Conservation (phyloP, 2,113 vertebrate genomes). For the Verasper variegatus region DNA sequence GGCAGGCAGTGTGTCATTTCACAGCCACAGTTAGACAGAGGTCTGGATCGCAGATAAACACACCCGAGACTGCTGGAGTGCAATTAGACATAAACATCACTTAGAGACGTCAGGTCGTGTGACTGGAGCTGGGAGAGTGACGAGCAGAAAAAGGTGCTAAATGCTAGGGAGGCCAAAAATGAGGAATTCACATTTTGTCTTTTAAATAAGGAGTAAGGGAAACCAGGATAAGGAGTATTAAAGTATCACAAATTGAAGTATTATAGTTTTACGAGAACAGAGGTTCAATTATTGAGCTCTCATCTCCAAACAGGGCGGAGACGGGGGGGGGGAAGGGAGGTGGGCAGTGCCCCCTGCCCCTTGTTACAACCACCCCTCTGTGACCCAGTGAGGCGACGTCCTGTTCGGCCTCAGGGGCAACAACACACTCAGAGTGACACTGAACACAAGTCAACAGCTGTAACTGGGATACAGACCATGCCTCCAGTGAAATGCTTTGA, state of each 20-base stretch:
- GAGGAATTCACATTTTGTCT: neutral
- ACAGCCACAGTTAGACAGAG: too few species aligned
- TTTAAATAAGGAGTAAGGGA: neutral
- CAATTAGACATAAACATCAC: conserved; percentile 3
- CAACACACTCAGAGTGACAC: conserved; percentile 33
- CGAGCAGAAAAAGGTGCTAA: too few species aligned
- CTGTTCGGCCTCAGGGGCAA: conserved; percentile 32
- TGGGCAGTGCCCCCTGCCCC: conserved; percentile 17
- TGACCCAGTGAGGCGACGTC: conserved; percentile 30
- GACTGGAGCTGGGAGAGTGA: neutral
- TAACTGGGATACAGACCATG: conserved; percentile 10
- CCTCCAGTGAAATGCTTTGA: conserved; percentile 1
- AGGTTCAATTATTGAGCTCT: conserved; percentile 16
- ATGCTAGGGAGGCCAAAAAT: too few species aligned
- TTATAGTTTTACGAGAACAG: conserved; percentile 13
- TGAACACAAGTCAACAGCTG: conserved; percentile 14
- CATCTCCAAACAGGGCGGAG: neutral
- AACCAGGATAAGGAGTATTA: neutral
- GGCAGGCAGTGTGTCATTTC: neutral
- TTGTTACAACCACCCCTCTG: conserved; percentile 25
- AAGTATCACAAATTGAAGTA: neutral
- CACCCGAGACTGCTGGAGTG: too few species aligned
- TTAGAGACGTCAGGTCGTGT: neutral
- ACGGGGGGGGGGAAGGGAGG: conserved; percentile 11
- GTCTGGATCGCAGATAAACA: too few species aligned